phyloP scores from a whole-genome alignment of 2,113 vertebrate genomes.

The Numenius arquata region DNA sequence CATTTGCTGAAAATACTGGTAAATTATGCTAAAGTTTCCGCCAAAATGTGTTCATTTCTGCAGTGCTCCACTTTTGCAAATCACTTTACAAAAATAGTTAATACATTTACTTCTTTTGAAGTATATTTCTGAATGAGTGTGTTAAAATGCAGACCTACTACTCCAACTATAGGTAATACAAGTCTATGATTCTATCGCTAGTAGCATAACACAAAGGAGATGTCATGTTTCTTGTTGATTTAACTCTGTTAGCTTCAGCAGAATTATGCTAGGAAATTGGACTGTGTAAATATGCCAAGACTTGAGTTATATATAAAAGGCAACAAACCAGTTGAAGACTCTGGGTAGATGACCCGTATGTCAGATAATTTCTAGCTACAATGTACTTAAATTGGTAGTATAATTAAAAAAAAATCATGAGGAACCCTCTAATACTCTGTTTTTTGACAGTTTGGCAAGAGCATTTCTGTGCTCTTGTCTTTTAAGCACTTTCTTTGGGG shows the following conservation, averaged over 20 bases:
- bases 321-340: neutral
- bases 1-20: conserved; percentile 7
- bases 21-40: neutral
- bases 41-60: neutral
- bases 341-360: neutral
- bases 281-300: neutral
- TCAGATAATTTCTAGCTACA: neutral
- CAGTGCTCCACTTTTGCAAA: neutral
- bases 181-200: neutral
- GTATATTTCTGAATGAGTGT: neutral
- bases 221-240: neutral
- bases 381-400: neutral
- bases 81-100: neutral
- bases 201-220: neutral
- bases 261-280: neutral
- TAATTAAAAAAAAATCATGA: neutral
- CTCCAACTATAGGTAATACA: neutral
- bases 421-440: neutral
- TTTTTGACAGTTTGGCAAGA: neutral
- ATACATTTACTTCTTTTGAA: neutral
- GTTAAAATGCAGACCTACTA: neutral
- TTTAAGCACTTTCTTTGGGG: neutral
- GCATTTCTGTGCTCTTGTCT: neutral
- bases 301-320: neutral
- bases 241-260: neutral